Percentiles rank a stretch among this genome's conserved stretches.
Conservation (phyloP, 2,113 vertebrate species). For the Choloepus hoffmanni region DNA sequence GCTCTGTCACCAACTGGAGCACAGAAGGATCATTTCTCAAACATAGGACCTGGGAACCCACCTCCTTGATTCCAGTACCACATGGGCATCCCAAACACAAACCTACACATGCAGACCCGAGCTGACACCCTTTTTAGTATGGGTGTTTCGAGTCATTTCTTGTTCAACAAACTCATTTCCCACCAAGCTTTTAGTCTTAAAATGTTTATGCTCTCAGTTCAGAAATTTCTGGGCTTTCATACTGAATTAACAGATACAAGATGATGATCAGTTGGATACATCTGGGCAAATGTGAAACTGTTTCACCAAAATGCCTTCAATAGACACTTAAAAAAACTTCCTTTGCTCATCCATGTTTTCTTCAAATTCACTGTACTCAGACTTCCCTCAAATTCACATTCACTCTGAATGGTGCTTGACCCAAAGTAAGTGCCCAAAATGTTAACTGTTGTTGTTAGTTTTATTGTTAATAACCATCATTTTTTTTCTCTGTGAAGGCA, state of each 20-base stretch:
- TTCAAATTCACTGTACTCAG: background rate
- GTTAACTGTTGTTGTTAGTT: background rate
- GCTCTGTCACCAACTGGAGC: too few species aligned
- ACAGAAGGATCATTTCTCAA: background rate
- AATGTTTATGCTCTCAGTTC: background rate
- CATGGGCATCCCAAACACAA: too few species aligned
- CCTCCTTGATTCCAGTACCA: background rate
- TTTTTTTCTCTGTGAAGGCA: background rate
- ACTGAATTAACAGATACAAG: background rate
- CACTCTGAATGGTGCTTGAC: background rate
- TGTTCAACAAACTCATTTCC: background rate
- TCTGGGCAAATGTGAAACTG: background rate
- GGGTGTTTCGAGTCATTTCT: background rate
- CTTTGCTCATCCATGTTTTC: background rate
- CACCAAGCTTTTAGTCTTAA: background rate
- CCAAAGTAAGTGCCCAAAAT: background rate
- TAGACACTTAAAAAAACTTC: background rate
- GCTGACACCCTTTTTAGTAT: fast-evolving
- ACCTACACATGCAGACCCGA: background rate
- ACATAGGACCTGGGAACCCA: fast-evolving
- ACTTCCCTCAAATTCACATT: background rate
- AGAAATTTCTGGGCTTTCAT: background rate
- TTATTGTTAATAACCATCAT: background rate
- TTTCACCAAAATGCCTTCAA: background rate
- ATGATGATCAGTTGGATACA: background rate